A percentile compares a stretch with the other conserved stretches of the same genome.
These are phyloP conservation scores for Aelia acuminata DNA, from an alignment of 2,888 invertebrate genomes.

Conservation along the genomic window DNA sequence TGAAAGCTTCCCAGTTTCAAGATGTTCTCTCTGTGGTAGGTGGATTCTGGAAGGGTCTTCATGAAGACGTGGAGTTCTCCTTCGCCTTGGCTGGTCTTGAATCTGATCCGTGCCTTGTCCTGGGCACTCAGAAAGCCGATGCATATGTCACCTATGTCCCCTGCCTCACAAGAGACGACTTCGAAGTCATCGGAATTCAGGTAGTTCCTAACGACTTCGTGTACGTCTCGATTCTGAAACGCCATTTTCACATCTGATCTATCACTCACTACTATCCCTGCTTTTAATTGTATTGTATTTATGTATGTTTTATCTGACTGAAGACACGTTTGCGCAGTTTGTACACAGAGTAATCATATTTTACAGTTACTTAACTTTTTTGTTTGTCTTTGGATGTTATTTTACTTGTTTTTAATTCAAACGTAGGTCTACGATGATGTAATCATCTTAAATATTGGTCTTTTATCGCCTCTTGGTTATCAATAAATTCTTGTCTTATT, in stretches of 20 bases:
- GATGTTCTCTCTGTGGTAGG: neutral
- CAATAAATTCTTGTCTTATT: neutral
- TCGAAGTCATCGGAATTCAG: neutral
- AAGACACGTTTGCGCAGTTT: neutral
- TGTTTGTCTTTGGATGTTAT: neutral
- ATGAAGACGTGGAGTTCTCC: constrained; percentile 37
- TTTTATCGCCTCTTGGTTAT: neutral
- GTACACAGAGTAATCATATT: neutral
- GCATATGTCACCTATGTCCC: neutral
- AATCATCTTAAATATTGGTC: neutral
- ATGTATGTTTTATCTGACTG: neutral
- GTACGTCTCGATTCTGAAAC: neutral
- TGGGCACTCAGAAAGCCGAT: neutral
- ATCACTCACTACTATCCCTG: neutral
- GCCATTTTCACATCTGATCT: neutral
- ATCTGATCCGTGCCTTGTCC: constrained; percentile 10
- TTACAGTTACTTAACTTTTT: neutral
- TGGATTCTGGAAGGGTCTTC: neutral
- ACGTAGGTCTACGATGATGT: neutral
- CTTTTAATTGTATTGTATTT: neutral
- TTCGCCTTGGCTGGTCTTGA: neutral
- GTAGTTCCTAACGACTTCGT: neutral
- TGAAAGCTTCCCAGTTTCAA: neutral
- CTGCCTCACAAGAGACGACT: neutral
- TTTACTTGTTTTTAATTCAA: neutral